Evolutionary conservation across 2,797 vertebrate genomes (phyloP), one percentile per base, ranked within the genome.

Genomic region (Thaleichthys pacificus): DNA sequence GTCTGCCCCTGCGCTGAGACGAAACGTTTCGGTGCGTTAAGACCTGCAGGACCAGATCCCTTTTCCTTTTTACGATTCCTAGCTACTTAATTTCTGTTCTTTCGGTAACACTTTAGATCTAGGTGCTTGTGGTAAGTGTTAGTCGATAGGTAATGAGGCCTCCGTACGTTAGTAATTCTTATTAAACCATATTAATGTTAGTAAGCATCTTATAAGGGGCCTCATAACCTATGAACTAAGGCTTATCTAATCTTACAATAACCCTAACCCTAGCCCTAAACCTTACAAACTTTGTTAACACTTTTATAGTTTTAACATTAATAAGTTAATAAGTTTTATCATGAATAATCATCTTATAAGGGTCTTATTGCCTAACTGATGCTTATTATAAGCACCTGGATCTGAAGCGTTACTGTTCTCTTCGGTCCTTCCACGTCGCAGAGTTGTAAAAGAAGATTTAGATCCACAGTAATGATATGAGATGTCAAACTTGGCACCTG

Each of bases 381-480:
- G 24, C 60, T 7, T 21, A 61, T 56, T 8, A 61, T n/a, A 61
- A 17, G 17, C 22, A 61, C n/a, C 7, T 2, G 14, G 26, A 26
- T 1, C 60, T 12, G 8, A 9, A 4, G 8, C 14, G 8, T 24
- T 14, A 14, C 1, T 26, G 7, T 8, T 28, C 12, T 26, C 4
- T 1, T 26, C 0, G 28, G 28, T 26, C 11, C 12, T 9, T 61
- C 26, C 24, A 61, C 19, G 12, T 9, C 21, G 1, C n/a, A 9
- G 49, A 51, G 15, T 12, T 65, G 32, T 61, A 74, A 67, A 73
- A 76, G 71, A 26, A 47, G 76, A 73, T 80, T 84, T 71, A 77
- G 72, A 87, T 76, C 71, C 22, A n/a, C 69, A 70, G 76, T 84
- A 81, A 82, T 71, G 69, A 78, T 67, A 26, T 24, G 21, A 69